A percentile compares a stretch with the other conserved stretches of the same genome.
Conservation (phyloP, 2,888 invertebrate species). For the Ectemnius lituratus region DNA sequence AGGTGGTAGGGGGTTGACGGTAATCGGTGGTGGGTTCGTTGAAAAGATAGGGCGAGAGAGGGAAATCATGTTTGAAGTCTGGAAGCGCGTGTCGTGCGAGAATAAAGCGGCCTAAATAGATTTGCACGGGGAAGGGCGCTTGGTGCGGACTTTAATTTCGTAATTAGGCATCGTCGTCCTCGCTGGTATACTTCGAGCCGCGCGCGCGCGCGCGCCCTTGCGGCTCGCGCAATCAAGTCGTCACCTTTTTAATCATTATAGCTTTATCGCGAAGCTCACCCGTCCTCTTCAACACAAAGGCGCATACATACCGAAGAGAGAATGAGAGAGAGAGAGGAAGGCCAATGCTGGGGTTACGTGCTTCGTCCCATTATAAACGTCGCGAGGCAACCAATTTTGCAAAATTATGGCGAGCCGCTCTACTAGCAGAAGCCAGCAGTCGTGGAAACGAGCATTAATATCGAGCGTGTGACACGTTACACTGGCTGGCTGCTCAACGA, state of each 20-base stretch:
- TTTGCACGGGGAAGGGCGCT: neutral
- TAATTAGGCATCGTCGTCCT: constrained; percentile 16
- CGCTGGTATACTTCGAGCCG: neutral
- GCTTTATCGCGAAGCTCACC: constrained; percentile 40
- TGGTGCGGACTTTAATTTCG: constrained; percentile 3
- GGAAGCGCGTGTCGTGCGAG: neutral
- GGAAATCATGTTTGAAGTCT: too few species aligned
- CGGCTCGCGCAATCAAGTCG: constrained; percentile 31
- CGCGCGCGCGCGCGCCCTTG: neutral
- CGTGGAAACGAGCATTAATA: constrained; percentile 56
- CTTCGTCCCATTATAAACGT: constrained; percentile 56
- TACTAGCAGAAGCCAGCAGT: constrained; percentile 36
- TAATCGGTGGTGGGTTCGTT: too few species aligned
- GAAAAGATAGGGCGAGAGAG: too few species aligned
- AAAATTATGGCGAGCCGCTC: constrained; percentile 56
- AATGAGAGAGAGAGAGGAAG: neutral
- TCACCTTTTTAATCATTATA: constrained; percentile 43
- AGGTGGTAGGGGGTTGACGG: too few species aligned
- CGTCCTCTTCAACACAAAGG: constrained; percentile 28
- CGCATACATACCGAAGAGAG: constrained; percentile 25
- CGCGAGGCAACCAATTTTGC: constrained; percentile 54
- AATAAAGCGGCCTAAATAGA: constrained; percentile 4
- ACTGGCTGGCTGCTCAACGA: neutral
- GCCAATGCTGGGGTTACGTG: constrained; percentile 46
- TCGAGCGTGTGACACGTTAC: constrained; percentile 39